These are phyloP conservation scores for Stramonita haemastoma DNA, from an alignment of 2,888 invertebrate species.

Conservation along the genomic window DNA sequence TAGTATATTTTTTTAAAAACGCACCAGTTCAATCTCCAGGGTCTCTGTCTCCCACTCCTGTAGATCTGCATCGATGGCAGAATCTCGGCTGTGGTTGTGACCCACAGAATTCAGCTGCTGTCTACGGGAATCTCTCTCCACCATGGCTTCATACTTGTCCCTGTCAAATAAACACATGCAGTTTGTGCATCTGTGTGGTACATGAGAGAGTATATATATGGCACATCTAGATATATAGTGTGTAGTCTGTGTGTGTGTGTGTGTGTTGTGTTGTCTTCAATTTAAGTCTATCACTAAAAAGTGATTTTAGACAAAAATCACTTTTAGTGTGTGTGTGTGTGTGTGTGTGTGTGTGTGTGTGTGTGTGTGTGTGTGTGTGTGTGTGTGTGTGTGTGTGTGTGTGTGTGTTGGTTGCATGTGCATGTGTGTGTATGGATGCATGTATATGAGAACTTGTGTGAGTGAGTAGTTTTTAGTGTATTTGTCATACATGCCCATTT, in stretches of 20 bases:
- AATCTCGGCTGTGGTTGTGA: conserved; percentile 83
- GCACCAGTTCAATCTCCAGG: conserved; percentile 82
- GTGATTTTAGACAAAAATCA: too few species aligned
- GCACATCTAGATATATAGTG: too few species aligned
- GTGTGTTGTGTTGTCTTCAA: too few species aligned
- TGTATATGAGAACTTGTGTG: not conserved
- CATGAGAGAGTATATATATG: not conserved
- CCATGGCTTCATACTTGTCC: conserved; percentile 85
- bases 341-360: too few species aligned
- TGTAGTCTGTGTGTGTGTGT: too few species aligned
- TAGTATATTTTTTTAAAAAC: not conserved
- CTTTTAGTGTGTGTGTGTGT: too few species aligned
- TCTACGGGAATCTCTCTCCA: conserved; percentile 81
- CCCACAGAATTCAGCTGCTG: conserved; percentile 79
- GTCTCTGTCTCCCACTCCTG: conserved; percentile 90
- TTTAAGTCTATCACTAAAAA: too few species aligned
- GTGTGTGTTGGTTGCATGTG: too few species aligned
- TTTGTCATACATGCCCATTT: too few species aligned
- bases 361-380: too few species aligned
- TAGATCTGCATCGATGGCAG: conserved; percentile 86
- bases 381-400: too few species aligned
- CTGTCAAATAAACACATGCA: conserved; percentile 61
- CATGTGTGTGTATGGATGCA: not conserved
- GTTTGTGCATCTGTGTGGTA: not conserved
- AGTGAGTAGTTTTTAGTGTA: too few species aligned